These are phyloP conservation scores for Philotrypesis tridentata DNA, from an alignment of 1,140 invertebrate genomes.

Conservation along the genomic window DNA sequence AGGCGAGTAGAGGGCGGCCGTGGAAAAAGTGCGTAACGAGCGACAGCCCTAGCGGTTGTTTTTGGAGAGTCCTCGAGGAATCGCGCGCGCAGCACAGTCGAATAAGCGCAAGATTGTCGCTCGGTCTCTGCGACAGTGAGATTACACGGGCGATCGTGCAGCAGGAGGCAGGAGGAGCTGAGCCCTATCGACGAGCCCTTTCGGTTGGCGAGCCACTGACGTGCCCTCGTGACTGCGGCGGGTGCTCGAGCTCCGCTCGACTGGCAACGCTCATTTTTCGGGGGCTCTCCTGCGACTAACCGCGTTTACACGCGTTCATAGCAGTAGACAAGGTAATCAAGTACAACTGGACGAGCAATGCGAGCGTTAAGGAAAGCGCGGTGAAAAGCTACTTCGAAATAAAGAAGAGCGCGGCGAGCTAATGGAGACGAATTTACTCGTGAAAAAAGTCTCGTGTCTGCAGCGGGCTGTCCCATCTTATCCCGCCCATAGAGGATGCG, in stretches of 20 bases:
- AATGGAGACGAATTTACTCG: conserved; percentile 29
- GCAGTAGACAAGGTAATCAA: too few species aligned
- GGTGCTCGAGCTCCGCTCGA: neutral
- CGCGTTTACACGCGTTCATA: neutral
- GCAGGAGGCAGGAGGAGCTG: neutral
- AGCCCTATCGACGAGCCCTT: neutral
- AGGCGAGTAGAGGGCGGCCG: too few species aligned
- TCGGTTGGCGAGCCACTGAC: neutral
- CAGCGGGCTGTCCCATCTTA: neutral
- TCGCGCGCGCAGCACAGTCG: conserved; percentile 58
- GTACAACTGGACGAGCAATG: too few species aligned
- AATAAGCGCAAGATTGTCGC: conserved; percentile 68
- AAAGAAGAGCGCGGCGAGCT: neutral
- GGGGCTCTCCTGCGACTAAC: neutral
- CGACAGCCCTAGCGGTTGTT: neutral
- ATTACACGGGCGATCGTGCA: conserved; percentile 61
- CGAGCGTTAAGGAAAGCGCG: neutral
- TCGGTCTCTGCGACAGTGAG: conserved; percentile 58
- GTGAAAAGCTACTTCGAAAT: neutral
- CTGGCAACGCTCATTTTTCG: neutral
- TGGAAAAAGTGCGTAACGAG: conserved; percentile 34
- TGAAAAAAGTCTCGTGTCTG: neutral
- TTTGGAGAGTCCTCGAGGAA: conserved; percentile 65
- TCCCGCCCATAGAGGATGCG: conserved; percentile 37
- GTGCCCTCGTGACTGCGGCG: neutral